These are phyloP conservation scores for Belgica antarctica DNA, from an alignment of 2,888 invertebrate genomes.

Conservation along the genomic window DNA sequence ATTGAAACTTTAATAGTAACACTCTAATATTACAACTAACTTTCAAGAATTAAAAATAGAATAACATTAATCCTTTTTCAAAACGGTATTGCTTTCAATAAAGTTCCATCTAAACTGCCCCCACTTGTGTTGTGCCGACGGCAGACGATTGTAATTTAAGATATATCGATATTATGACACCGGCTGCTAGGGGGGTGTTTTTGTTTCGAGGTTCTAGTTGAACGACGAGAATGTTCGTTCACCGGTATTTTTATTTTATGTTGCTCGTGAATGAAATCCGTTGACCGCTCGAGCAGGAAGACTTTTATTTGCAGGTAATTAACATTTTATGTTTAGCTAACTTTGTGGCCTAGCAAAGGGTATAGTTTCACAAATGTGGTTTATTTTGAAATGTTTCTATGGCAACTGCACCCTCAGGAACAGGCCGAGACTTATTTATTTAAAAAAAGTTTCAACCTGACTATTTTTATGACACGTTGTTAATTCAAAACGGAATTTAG, in stretches of 20 bases:
- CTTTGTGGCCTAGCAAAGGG: no score
- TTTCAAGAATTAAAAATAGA: slow-evolving; percentile 40
- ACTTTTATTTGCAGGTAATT: not conserved
- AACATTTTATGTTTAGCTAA: not conserved
- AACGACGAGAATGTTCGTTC: not conserved
- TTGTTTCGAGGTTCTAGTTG: slow-evolving; percentile 39
- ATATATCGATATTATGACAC: slow-evolving; percentile 41
- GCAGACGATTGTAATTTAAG: slow-evolving; percentile 41
- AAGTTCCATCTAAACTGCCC: slow-evolving; percentile 42
- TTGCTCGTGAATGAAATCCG: not conserved
- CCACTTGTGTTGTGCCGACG: slow-evolving; percentile 42
- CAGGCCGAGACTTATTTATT: no score
- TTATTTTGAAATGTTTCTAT: slow-evolving; percentile 32
- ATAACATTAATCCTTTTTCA: slow-evolving; percentile 38
- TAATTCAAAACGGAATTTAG: no score
- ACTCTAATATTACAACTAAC: slow-evolving; percentile 40
- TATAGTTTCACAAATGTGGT: not conserved
- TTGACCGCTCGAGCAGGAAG: no score
- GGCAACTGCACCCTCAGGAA: slow-evolving; percentile 34
- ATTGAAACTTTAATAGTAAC: slow-evolving; percentile 24
- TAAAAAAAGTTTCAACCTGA: no score
- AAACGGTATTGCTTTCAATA: slow-evolving; percentile 40
- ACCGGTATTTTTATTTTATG: slow-evolving; percentile 2
- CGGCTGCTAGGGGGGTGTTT: slow-evolving; percentile 25
- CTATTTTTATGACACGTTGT: no score